Conservation (phyloP, 2,113 vertebrate genomes). For the Leucosticte australis region DNA sequence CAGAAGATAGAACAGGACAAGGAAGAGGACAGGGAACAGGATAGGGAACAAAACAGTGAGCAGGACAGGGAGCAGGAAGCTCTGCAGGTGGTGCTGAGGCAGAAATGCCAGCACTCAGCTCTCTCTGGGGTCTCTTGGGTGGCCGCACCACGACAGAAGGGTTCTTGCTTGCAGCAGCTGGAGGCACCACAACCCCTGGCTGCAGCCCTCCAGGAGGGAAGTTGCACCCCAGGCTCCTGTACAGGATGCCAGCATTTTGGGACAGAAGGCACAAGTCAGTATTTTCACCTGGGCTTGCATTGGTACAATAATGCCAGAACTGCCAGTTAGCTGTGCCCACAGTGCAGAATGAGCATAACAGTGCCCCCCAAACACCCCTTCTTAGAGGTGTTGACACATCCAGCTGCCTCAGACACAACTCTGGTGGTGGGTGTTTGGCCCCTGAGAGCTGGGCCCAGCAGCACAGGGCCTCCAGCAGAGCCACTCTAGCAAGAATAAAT, state of each 20-base stretch:
- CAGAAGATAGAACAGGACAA: neutral
- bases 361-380: neutral
- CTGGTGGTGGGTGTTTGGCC: neutral
- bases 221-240: neutral
- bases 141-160: neutral
- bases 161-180: neutral
- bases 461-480: neutral
- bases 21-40: neutral
- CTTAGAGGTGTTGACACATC: neutral
- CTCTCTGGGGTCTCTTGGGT: neutral
- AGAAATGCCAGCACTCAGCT: neutral
- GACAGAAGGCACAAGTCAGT: neutral
- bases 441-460: neutral
- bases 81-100: neutral
- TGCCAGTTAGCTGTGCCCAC: neutral
- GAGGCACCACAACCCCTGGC: neutral
- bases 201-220: neutral
- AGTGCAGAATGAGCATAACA: neutral
- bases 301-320: neutral
- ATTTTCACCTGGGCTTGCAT: neutral
- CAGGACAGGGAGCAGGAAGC: neutral
- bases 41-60: rapidly evolving
- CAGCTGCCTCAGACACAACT: neutral
- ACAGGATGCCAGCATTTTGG: neutral
- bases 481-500: neutral